Base-by-base conservation (phyloP, 2,888 invertebrate genomes). In the Osmoderma eremita region DNA sequence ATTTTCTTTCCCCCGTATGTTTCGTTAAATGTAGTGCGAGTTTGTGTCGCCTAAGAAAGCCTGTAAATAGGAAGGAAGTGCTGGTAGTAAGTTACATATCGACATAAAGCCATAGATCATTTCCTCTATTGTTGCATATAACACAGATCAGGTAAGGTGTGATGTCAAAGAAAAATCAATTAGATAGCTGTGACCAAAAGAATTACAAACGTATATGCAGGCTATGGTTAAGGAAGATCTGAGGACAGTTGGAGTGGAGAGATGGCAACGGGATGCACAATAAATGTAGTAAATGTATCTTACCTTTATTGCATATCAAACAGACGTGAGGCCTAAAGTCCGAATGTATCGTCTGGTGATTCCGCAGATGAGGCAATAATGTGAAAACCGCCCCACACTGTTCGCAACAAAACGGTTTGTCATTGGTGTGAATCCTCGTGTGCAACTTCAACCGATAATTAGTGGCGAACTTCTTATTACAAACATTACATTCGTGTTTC, bases 231-330 rank as follows among this genome's bases (percentile, higher is more conserved):
- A 38, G 12, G n/a, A 20, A 18, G 20, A 3, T 4, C 10, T 30
- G 24, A 5, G 5, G 24, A 24, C 24, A 3, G 24, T 4, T 24
- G 24, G 5, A 24, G 24, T 4, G 3, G 5, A 3, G 24, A 24
- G 24, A 24, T 24, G 24, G n/a, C n/a, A n/a, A n/a, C n/a, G n/a
- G n/a, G n/a, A n/a, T n/a, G n/a, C n/a, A n/a, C n/a, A n/a, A n/a
- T n/a, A n/a, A n/a, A n/a, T n/a, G n/a, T n/a, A n/a, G n/a, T n/a
- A n/a, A n/a, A n/a, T n/a, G n/a, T n/a, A 22, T 36, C 58, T 45
- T 36, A 61, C 58, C 58, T 61, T 61, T 61, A 24, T 61, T 45
- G 17, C 58, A 61, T 12, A 61, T 61, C 24, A 61, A 45, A 18
- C 58, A 61, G 10, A 45, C 17, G 22, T 61, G 58, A 5, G 58